Evolutionary conservation across 2,888 invertebrate species (phyloP).

Genomic region (Cistogaster globosa): DNA sequence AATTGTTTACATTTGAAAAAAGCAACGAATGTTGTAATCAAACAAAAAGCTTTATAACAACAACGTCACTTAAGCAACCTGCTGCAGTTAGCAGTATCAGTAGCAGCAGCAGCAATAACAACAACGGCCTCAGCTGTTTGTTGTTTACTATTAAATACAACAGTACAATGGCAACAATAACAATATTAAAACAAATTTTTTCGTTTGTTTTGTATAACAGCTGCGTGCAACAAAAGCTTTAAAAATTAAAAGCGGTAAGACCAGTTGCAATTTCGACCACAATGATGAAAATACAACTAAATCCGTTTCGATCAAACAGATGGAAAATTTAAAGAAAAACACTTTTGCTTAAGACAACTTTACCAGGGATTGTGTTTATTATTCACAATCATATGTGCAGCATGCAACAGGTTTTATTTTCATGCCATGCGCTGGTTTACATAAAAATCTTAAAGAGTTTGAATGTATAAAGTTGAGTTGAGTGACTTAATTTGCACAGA

Average conservation of each 20-base stretch:
- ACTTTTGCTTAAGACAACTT: conserved; percentile 51
- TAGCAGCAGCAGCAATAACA: background rate
- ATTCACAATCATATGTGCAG: conserved; percentile 14
- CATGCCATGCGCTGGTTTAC: conserved; percentile 36
- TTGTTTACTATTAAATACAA: conserved; percentile 45
- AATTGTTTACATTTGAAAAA: no score
- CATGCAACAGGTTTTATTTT: conserved; percentile 61
- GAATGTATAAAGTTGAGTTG: conserved; percentile 38
- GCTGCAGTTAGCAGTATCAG: no score
- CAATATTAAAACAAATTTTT: background rate
- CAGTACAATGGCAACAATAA: conserved; percentile 10
- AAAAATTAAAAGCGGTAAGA: conserved; percentile 62
- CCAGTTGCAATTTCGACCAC: conserved; percentile 58
- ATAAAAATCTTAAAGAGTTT: conserved; percentile 28
- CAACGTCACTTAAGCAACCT: no score
- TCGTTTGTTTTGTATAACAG: conserved; percentile 9
- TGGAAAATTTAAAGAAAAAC: conserved; percentile 30
- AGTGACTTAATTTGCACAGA: conserved; percentile 51
- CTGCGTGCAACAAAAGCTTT: conserved; percentile 40
- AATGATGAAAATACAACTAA: conserved; percentile 34
- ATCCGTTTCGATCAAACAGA: conserved; percentile 16
- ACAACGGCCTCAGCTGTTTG: conserved; percentile 31
- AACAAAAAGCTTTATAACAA: background rate
- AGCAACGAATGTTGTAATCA: conserved; percentile 55
- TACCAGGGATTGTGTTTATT: background rate